Percentiles rank a stretch among this genome's conserved stretches.
These are phyloP conservation scores for Fragum sueziense DNA, from an alignment of 2,888 invertebrate species.

Conservation along the genomic window DNA sequence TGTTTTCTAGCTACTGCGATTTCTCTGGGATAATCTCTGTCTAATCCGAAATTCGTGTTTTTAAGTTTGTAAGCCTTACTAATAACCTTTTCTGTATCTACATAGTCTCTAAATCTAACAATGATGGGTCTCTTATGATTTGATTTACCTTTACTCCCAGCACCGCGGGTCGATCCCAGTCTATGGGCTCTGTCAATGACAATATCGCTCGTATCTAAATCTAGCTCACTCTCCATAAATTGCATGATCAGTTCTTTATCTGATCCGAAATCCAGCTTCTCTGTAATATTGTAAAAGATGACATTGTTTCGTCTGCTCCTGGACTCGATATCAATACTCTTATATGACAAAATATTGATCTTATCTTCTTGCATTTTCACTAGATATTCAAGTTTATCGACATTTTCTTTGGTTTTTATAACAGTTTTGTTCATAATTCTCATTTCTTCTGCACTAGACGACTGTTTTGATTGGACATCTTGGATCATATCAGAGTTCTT, in stretches of 20 bases:
- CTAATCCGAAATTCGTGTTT: background rate
- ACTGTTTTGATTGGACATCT: background rate
- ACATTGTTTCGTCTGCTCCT: constrained; percentile 1
- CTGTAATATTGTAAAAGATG: background rate
- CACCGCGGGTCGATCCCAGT: background rate
- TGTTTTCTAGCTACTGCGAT: constrained; percentile 12
- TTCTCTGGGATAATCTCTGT: constrained; percentile 21
- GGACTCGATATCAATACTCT: background rate
- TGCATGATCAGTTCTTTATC: background rate
- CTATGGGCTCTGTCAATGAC: constrained; percentile 33
- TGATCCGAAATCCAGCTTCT: background rate
- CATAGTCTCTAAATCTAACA: constrained; percentile 15
- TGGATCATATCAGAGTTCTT: background rate
- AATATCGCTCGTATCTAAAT: constrained; percentile 17
- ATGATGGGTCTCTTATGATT: background rate
- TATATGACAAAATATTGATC: background rate
- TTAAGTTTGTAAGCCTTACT: background rate
- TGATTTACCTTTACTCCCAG: background rate
- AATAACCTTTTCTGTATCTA: constrained; percentile 7
- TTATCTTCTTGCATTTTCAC: background rate
- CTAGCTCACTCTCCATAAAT: constrained; percentile 24
- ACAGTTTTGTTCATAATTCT: background rate
- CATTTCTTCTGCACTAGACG: background rate
- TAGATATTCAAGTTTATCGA: background rate
- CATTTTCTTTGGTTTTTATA: background rate